Evolutionary conservation across 2,888 invertebrate genomes (phyloP), one percentile per base, ranked within the genome.

Genomic region (Germaria angustata): DNA sequence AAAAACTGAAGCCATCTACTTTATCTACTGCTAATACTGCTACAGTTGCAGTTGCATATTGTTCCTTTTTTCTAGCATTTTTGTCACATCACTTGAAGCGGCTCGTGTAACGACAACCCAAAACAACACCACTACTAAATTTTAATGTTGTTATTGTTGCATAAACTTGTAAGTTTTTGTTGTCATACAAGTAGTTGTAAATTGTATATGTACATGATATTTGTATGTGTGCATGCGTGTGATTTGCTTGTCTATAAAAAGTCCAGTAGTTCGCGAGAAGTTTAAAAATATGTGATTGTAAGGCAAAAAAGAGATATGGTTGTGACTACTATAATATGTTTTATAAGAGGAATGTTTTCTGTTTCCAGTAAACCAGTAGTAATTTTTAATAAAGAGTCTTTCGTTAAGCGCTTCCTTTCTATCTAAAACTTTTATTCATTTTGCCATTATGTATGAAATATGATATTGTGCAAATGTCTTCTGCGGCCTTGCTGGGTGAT

Each of bases 161-260:
- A 80, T 68, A 69, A 79, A 80, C 72, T 83, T 82, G 82, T 82
- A 79, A 78, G 85, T 85, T 87, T 85, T 86, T 88, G 87, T 88
- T 88, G 86, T 87, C 87, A 86, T 85, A 85, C 82, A 72, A 77
- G 63, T 53, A 65, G 77, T 81, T 69, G 57, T 24, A 69, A 32
- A 46, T 53, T 61, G 72, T 71, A 5, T 53, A 36, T 53, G 6
- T 63, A 15, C 17, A 44, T 32, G 28, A 28, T 36, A 51, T 53
- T 8, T 39, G 2, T 9, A 2, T 13, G 44, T 34, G 5, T 36
- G 6, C 7, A 34, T 57, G 11, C 46, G 49, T 55, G 9, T 39
- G 24, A 20, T 7, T 6, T 9, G 11, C 5, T 15, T 28, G 32
- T 9, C 6, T 13, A 24, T 2, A n/a, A 13, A 22, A 13, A 46